Evolutionary conservation across 2,888 invertebrate species (phyloP).

Genomic region (Stomorhina lunata): DNA sequence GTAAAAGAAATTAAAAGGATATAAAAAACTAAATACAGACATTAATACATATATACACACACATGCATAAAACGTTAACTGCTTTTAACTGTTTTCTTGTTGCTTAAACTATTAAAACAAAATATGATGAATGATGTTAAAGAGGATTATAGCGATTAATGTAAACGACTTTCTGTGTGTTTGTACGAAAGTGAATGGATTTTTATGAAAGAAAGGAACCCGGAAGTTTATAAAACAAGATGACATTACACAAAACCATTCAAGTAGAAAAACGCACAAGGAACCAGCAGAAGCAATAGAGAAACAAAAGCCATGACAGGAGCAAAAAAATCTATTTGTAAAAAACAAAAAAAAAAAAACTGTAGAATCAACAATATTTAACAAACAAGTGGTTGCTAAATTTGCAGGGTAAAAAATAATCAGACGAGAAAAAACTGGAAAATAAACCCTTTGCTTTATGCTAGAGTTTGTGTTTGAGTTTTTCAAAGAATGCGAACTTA

Average conservation of each 20-base stretch:
- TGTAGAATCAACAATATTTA: conserved; percentile 55
- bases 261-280: conserved; percentile 56
- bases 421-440: conserved; percentile 8
- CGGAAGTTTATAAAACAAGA: conserved; percentile 63
- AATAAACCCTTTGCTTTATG: conserved; percentile 53
- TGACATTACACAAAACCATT: conserved; percentile 62
- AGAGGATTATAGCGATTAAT: conserved; percentile 50
- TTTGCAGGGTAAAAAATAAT: conserved; percentile 9
- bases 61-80: conserved; percentile 45
- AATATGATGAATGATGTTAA: conserved; percentile 59
- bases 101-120: conserved; percentile 39
- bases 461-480: conserved; percentile 25
- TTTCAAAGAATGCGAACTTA: not conserved
- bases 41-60: not conserved
- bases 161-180: conserved; percentile 1
- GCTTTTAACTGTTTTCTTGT: conserved; percentile 47
- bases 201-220: conserved; percentile 13
- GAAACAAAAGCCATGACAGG: too few relatives aligned
- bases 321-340: conserved; percentile 51
- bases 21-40: conserved; percentile 39
- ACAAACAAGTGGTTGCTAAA: conserved; percentile 60
- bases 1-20: conserved; percentile 20
- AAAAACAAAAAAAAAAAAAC: conserved; percentile 43
- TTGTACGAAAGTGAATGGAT: not conserved
- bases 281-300: not conserved